These are phyloP conservation scores for Porites australiensis DNA, from an alignment of 64 coral and sea anemone species.

Conservation along the genomic window DNA sequence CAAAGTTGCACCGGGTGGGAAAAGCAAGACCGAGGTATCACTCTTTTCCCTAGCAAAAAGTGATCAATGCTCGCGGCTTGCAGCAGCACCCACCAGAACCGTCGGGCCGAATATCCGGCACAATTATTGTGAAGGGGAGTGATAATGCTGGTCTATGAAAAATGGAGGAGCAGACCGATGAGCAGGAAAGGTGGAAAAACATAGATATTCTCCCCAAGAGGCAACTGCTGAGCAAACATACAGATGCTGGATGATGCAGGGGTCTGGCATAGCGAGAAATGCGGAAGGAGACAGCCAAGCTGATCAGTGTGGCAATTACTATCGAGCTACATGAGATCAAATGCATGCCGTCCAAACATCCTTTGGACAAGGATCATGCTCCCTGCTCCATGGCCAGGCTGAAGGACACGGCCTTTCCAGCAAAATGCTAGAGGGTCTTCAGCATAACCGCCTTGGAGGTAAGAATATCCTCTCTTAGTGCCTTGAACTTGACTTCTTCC, in stretches of 20 bases:
- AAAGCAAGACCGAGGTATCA: background rate
- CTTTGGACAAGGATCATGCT: slow-evolving; percentile 29
- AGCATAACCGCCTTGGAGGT: background rate
- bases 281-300: slow-evolving; percentile 17
- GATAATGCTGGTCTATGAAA: background rate
- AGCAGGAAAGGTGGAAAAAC: slow-evolving; percentile 13
- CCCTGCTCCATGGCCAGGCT: slow-evolving; percentile 12
- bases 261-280: slow-evolving; percentile 36
- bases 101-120: background rate
- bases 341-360: slow-evolving; percentile 21
- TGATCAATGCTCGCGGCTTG: slow-evolving; percentile 4
- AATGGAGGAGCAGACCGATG: background rate
- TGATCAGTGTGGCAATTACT: slow-evolving; percentile 35
- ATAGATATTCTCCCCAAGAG: slow-evolving; percentile 16
- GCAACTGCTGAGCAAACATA: slow-evolving; percentile 4
- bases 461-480: slow-evolving; percentile 14
- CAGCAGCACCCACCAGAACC: slow-evolving; percentile 26
- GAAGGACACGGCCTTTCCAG: slow-evolving; percentile 18
- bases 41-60: background rate
- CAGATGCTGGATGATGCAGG: slow-evolving; percentile 24
- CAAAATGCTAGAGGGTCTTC: slow-evolving; percentile 29
- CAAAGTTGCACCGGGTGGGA: background rate
- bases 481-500: slow-evolving; percentile 12
- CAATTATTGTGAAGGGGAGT: background rate
- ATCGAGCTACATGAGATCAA: slow-evolving; percentile 52